Conservation (phyloP, 2,888 invertebrate species). For the Pyrgus malvae region DNA sequence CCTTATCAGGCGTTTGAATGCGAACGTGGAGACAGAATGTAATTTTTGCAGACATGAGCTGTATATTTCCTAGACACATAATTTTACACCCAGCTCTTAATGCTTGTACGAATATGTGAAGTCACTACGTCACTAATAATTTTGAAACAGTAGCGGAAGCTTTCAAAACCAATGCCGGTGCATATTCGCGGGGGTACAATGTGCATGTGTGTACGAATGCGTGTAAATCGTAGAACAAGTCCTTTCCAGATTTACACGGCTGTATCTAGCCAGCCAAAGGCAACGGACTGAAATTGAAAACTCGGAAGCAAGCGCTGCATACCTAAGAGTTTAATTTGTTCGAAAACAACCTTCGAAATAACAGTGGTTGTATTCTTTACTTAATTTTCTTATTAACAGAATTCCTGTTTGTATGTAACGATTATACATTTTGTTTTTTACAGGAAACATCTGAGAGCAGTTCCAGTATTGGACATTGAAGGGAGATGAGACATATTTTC, state of each 20-base stretch:
- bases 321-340: background rate
- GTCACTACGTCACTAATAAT: background rate
- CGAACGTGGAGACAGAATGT: no score
- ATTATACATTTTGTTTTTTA: no score
- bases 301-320: background rate
- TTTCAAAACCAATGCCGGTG: slow-evolving; percentile 9
- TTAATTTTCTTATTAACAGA: no score
- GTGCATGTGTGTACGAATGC: background rate
- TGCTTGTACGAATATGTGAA: no score
- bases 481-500: no score
- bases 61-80: no score
- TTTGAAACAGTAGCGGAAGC: background rate
- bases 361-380: background rate
- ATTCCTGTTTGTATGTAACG: no score
- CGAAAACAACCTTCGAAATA: background rate
- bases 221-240: background rate
- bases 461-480: no score
- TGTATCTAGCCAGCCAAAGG: background rate
- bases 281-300: background rate
- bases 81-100: no score
- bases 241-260: background rate
- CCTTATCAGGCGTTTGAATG: no score
- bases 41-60: no score
- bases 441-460: no score
- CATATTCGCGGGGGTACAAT: background rate